Evolutionary conservation across 2,888 invertebrate genomes (phyloP).

Genomic region (Anoncus sp.): DNA sequence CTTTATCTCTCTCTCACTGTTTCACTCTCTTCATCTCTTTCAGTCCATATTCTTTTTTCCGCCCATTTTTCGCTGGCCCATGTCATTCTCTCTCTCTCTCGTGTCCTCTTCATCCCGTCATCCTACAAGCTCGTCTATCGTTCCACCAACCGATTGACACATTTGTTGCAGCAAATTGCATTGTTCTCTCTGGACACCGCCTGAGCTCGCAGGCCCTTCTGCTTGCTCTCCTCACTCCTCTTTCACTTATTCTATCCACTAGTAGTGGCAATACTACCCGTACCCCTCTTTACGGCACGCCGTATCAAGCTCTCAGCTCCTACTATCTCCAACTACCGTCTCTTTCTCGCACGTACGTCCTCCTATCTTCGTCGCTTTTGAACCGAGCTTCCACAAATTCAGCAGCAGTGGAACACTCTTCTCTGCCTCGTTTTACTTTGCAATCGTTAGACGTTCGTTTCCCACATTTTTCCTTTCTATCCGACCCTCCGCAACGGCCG

Average conservation of each 20-base stretch:
- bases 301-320: slow-evolving; percentile 17
- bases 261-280: slow-evolving; percentile 24
- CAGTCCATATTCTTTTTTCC: slow-evolving; percentile 42
- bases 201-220: slow-evolving; percentile 39
- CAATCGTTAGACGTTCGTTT: slow-evolving; percentile 39
- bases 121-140: slow-evolving; percentile 64
- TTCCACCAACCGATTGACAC: slow-evolving; percentile 67
- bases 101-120: slow-evolving; percentile 35
- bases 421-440: slow-evolving; percentile 42
- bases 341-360: slow-evolving; percentile 33
- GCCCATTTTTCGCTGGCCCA: slow-evolving; percentile 25
- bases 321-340: slow-evolving; percentile 40
- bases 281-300: neutral
- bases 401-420: slow-evolving; percentile 24
- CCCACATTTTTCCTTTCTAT: slow-evolving; percentile 44
- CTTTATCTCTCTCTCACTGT: neutral
- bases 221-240: slow-evolving; percentile 30
- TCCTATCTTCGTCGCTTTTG: slow-evolving; percentile 48
- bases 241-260: slow-evolving; percentile 41
- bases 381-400: slow-evolving; percentile 39
- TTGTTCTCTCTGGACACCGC: slow-evolving; percentile 66
- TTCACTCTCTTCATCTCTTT: slow-evolving; percentile 22
- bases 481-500: slow-evolving; percentile 49
- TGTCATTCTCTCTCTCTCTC: slow-evolving; percentile 28
- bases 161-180: slow-evolving; percentile 74